Base-by-base conservation (phyloP, 2,797 vertebrate genomes). In the Aphelocoma californica region DNA sequence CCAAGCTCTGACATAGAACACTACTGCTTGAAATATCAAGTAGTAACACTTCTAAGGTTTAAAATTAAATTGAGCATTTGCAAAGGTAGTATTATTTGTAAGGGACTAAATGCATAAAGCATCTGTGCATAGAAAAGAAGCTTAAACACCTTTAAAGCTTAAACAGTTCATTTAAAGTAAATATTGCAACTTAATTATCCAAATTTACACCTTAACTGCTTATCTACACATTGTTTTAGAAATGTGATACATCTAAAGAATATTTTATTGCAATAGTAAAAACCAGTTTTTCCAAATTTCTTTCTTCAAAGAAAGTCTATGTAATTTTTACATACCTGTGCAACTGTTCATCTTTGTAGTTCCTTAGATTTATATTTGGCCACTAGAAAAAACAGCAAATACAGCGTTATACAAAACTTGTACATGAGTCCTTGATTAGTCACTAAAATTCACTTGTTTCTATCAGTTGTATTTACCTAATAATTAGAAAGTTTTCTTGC, bases 301-400 rank as follows among this genome's bases (percentile, higher is more conserved):
- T 73, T 53, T 85, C n/a, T 64, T 45, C 25, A 81, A 34, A 89
- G 24, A 8, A 93, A 42, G 12, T 50, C 44, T 74, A 53, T 6
- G 4, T 48, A 19, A 88, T 77, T 88, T 92, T 86, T 96, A 97
- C 98, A 90, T 98, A 99, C 99, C 98, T 99, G 98, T 99, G 99
- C 96, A 99, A 98, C n/a, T 99, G 99, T 96, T 99, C 99, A 97
- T 99, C 99, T 98, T 99, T 99, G 98, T 99, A 99, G 98, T 99
- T 99, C 97, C 98, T 99, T 92, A 99, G 98, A 97, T 98, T 99
- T 97, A 99, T 98, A 97, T 99, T 98, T 97, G 99, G 99, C 99
- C 99, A 99, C 99, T 99, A 96, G 65, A 97, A 96, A 97, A 97
- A 94, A 92, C 36, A 97, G 48, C 69, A 97, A 78, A 98, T 47